These are phyloP conservation scores for Apoda limacodes DNA, from an alignment of 2,888 invertebrate genomes.

Conservation along the genomic window DNA sequence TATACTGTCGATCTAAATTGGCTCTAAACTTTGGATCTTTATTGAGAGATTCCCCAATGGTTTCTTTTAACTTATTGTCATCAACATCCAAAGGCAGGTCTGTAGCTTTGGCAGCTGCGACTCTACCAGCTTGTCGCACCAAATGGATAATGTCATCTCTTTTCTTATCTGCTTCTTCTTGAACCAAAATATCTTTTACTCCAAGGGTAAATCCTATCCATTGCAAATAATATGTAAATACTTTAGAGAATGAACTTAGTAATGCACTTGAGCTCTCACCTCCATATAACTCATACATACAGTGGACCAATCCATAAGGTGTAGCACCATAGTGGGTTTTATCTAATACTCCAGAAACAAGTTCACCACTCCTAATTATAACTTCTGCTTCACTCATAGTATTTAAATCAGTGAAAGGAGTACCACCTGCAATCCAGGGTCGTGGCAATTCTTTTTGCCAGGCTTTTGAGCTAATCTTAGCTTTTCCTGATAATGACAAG, in stretches of 20 bases:
- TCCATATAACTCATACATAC: constrained; percentile 95
- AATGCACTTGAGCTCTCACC: constrained; percentile 84
- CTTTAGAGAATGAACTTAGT: constrained; percentile 89
- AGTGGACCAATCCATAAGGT: constrained; percentile 93
- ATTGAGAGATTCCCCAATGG: constrained; percentile 77
- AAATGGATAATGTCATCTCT: constrained; percentile 76
- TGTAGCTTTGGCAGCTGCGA: constrained; percentile 77
- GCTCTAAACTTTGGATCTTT: constrained; percentile 83
- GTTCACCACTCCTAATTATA: constrained; percentile 87
- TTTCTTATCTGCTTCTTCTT: constrained; percentile 76
- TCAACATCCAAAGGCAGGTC: constrained; percentile 72
- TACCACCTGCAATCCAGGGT: constrained; percentile 75
- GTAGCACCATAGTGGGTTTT: constrained; percentile 98
- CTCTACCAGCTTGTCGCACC: constrained; percentile 72
- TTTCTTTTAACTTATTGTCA: constrained; percentile 70
- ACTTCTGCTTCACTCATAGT: constrained; percentile 93
- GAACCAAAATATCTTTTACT: constrained; percentile 92
- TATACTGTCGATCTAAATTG: constrained; percentile 85
- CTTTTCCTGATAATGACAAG: constrained; percentile 48
- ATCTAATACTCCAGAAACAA: constrained; percentile 92
- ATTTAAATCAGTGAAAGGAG: constrained; percentile 61
- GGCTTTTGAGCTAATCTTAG: constrained; percentile 64
- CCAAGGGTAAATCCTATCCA: constrained; percentile 94
- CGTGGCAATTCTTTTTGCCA: constrained; percentile 72
- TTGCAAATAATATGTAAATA: constrained; percentile 93